phyloP scores from a whole-genome alignment of 2,888 invertebrate genomes.

The Nasonia oneida region DNA sequence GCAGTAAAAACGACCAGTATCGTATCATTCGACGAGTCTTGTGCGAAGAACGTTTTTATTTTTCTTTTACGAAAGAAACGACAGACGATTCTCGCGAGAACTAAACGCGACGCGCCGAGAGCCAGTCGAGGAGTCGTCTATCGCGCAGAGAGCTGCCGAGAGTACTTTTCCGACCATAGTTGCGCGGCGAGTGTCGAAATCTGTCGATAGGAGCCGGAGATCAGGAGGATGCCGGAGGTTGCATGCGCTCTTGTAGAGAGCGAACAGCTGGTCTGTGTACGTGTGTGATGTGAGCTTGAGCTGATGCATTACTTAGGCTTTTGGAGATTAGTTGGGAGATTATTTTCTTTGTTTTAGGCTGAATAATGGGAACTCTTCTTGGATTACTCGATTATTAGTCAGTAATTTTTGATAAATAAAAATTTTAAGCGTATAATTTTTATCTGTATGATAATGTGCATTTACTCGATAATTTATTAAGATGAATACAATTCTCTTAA shows the following conservation, averaged over 20 bases:
- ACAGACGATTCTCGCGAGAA: background rate
- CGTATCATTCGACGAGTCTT: slow-evolving; percentile 2
- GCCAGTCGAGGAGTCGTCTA: slow-evolving; percentile 9
- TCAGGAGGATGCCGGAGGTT: background rate
- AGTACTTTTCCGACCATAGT: slow-evolving; percentile 46
- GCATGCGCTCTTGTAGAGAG: background rate
- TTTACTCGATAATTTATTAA: no score
- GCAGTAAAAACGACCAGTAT: background rate
- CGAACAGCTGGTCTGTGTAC: background rate
- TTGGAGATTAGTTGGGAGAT: no score
- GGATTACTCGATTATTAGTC: no score
- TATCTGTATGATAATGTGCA: no score
- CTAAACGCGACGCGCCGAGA: background rate
- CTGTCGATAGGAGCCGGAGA: slow-evolving; percentile 63
- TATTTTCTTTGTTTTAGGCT: no score
- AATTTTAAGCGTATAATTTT: no score
- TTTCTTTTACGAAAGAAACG: background rate
- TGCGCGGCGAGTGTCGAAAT: slow-evolving; percentile 60
- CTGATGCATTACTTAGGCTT: no score
- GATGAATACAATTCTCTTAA: no score
- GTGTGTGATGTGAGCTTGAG: background rate
- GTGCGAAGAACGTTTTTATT: background rate
- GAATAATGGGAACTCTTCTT: no score
- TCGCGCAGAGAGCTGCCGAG: slow-evolving; percentile 5
- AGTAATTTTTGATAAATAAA: no score